Evolutionary conservation across 1,140 invertebrate species (phyloP).

Genomic region (Ostrea denselamellosa): DNA sequence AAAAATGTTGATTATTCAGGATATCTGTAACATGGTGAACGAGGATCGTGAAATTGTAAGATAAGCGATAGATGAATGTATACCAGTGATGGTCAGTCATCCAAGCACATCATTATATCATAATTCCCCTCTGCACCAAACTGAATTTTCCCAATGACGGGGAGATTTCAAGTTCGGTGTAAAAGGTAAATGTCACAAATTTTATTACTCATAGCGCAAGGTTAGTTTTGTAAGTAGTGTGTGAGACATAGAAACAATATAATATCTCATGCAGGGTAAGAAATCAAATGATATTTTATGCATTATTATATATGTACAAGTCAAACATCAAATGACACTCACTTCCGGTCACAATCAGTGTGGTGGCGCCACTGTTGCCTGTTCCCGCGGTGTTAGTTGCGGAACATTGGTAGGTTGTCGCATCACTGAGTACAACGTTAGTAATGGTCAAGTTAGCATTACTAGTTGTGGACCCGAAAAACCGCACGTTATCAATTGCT

Average conservation of each 20-base stretch:
- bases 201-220: neutral
- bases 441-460: constrained; percentile 40
- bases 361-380: constrained; percentile 42
- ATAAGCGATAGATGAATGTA: neutral
- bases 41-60: neutral
- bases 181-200: neutral
- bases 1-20: neutral
- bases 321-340: neutral
- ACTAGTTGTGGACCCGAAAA: constrained; percentile 41
- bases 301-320: neutral
- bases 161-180: neutral
- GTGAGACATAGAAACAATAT: neutral
- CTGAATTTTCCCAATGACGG: neutral
- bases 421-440: constrained; percentile 45
- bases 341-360: constrained; percentile 48
- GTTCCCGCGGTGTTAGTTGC: constrained; percentile 49
- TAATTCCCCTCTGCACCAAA: neutral
- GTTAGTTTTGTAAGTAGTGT: neutral
- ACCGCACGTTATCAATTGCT: constrained; percentile 36
- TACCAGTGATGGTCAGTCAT: neutral
- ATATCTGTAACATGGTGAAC: neutral
- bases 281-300: neutral
- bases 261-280: neutral
- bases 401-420: constrained; percentile 38
- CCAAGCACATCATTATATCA: neutral